These are phyloP conservation scores for Dicyrtoma fusca DNA, from an alignment of 2,888 invertebrate genomes.

Conservation along the genomic window DNA sequence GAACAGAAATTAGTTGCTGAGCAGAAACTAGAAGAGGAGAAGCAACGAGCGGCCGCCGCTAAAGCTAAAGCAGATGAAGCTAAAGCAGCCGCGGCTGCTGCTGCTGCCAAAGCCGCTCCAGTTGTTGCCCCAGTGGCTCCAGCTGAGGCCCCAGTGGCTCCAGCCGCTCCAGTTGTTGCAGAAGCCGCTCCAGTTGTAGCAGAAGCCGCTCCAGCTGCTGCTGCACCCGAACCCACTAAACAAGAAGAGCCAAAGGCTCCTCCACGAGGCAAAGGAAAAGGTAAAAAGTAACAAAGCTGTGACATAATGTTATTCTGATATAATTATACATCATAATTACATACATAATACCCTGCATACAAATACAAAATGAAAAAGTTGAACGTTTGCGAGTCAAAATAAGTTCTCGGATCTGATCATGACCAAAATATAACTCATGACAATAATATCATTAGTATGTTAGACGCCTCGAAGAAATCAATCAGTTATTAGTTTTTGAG, in stretches of 20 bases:
- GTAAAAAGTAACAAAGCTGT: slow-evolving; percentile 45
- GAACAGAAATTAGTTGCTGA: slow-evolving; percentile 54
- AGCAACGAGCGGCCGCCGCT: slow-evolving; percentile 49
- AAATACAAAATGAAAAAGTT: not conserved
- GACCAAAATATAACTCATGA: slow-evolving; percentile 31
- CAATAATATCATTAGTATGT: slow-evolving; percentile 10
- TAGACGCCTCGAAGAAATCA: not conserved
- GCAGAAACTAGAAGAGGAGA: slow-evolving; percentile 52
- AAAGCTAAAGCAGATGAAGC: slow-evolving; percentile 36
- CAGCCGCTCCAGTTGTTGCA: slow-evolving; percentile 30
- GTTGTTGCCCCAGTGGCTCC: slow-evolving; percentile 38
- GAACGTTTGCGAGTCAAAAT: slow-evolving; percentile 8
- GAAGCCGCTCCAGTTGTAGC: slow-evolving; percentile 12
- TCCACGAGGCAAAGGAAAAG: slow-evolving; percentile 51
- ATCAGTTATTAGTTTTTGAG: slow-evolving; percentile 16
- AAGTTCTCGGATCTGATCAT: slow-evolving; percentile 5
- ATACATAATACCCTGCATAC: too few species aligned
- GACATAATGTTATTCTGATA: not conserved
- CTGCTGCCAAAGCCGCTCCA: slow-evolving; percentile 37
- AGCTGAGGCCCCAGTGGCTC: slow-evolving; percentile 52
- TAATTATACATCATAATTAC: not conserved
- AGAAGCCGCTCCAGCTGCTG: slow-evolving; percentile 34
- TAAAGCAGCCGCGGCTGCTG: not conserved
- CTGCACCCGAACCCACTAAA: slow-evolving; percentile 29
- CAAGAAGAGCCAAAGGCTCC: slow-evolving; percentile 60